Evolutionary conservation across 2,797 vertebrate genomes (phyloP).

Genomic region (Champsocephalus esox): DNA sequence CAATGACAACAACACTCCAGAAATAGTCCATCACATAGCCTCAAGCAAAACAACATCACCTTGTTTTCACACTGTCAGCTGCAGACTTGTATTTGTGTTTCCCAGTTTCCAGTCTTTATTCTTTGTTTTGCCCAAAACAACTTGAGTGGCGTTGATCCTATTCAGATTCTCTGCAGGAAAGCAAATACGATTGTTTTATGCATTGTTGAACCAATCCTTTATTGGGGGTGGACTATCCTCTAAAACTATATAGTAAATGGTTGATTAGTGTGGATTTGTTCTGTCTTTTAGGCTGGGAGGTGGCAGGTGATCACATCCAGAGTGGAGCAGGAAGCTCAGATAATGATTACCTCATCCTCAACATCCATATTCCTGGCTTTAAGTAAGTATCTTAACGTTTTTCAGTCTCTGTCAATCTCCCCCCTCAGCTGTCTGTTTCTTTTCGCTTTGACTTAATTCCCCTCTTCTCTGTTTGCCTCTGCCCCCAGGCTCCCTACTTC

Average conservation of each 20-base stretch:
- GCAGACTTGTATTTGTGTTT: background rate
- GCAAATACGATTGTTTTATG: background rate
- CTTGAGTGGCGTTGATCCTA: background rate
- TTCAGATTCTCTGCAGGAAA: background rate
- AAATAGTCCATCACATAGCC: background rate
- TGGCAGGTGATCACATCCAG: slow-evolving; percentile 93
- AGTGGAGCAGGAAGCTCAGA: slow-evolving; percentile 94
- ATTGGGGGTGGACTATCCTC: background rate
- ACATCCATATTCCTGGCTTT: slow-evolving; percentile 94
- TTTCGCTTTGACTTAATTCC: slow-evolving; percentile 15
- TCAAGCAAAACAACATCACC: background rate
- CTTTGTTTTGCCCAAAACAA: background rate
- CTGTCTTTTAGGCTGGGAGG: slow-evolving; percentile 91
- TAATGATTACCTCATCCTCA: slow-evolving; percentile 97
- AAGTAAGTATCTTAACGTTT: slow-evolving; percentile 86
- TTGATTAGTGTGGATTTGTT: background rate
- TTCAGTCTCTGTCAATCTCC: background rate
- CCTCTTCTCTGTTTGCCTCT: slow-evolving; percentile 15
- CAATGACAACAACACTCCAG: background rate
- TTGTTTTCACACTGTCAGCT: background rate
- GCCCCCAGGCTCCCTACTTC: slow-evolving; percentile 90
- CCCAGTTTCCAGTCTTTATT: background rate
- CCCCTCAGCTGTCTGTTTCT: slow-evolving; percentile 2
- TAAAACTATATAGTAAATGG: background rate
- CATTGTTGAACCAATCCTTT: background rate